Evolutionary conservation across 2,113 vertebrate genomes (phyloP).

Genomic region (Tragelaphus scriptus): DNA sequence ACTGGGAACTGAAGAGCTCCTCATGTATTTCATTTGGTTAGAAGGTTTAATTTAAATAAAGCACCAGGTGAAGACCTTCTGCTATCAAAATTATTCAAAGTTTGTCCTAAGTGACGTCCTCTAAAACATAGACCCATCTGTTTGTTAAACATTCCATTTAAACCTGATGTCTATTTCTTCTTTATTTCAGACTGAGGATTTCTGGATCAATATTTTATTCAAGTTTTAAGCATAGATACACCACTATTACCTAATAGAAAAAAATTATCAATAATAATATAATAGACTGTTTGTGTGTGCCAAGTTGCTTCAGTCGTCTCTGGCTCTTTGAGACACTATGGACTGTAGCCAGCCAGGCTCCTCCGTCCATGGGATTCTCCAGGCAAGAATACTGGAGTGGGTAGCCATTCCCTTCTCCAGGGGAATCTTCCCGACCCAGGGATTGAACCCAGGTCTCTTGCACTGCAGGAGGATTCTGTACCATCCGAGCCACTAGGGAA

Average conservation of each 20-base stretch:
- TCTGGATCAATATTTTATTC: neutral
- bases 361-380: neutral
- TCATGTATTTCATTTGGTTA: neutral
- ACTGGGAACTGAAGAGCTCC: neutral
- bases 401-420: neutral
- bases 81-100: neutral
- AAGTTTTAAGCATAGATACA: neutral
- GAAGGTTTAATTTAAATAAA: slow-evolving; percentile 28
- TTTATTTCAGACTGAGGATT: neutral
- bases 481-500: neutral
- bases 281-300: neutral
- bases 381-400: neutral
- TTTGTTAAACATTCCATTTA: neutral
- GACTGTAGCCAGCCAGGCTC: neutral
- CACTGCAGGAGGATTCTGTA: neutral
- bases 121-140: neutral
- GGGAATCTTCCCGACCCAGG: neutral
- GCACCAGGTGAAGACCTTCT: neutral
- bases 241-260: neutral
- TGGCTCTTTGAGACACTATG: neutral
- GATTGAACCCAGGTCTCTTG: fast-evolving
- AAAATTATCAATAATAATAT: neutral
- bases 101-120: slow-evolving; percentile 12
- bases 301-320: neutral
- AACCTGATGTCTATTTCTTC: neutral